Conservation (phyloP, 2,888 invertebrate genomes). For the Caenorhabditis sp. region DNA sequence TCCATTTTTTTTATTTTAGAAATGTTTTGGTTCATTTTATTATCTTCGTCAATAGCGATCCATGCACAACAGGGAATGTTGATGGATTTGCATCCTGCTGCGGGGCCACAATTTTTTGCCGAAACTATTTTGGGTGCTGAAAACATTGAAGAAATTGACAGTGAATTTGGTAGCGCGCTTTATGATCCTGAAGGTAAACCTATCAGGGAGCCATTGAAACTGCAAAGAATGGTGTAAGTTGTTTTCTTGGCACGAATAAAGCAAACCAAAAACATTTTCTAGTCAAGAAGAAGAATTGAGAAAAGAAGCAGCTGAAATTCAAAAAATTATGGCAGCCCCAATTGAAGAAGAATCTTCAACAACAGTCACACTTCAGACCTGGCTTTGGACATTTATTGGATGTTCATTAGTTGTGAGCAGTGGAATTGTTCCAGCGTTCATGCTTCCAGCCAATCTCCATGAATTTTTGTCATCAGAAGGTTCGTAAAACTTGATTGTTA, state of each 20-base stretch:
- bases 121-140: constrained; percentile 10
- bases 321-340: constrained; percentile 15
- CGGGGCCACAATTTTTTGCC: constrained; percentile 45
- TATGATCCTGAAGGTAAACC: constrained; percentile 51
- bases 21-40: constrained; percentile 20
- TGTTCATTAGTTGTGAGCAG: constrained; percentile 52
- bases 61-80: constrained; percentile 30
- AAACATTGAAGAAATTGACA: constrained; percentile 2
- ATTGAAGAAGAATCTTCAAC: background rate
- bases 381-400: constrained; percentile 53
- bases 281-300: constrained; percentile 45
- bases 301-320: constrained; percentile 43
- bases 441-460: constrained; percentile 51
- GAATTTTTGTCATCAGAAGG: constrained; percentile 46
- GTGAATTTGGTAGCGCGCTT: constrained; percentile 25
- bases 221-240: constrained; percentile 41
- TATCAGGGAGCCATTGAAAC: constrained; percentile 41
- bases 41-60: constrained; percentile 33
- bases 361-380: constrained; percentile 32
- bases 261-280: constrained; percentile 10
- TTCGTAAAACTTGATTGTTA: constrained; percentile 13
- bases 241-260: background rate
- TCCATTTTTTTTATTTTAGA: too few species aligned
- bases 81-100: constrained; percentile 50
- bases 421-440: constrained; percentile 58